Percentiles rank a stretch among this genome's conserved stretches.
phyloP scores from a whole-genome alignment of 1,140 invertebrate species.

The Hycleus cichorii region DNA sequence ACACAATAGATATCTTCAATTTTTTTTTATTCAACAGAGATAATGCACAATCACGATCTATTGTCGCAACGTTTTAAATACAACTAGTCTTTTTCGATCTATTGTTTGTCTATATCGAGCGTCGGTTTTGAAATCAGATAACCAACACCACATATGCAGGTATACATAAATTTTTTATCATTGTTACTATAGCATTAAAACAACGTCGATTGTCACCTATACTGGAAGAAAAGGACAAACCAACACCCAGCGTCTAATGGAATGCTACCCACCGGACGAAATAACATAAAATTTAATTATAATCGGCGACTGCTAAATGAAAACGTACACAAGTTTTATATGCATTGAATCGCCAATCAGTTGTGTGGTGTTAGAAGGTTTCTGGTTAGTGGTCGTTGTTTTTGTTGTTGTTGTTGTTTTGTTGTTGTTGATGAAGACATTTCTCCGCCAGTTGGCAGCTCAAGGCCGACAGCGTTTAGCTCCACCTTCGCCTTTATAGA shows the following conservation, averaged over 20 bases:
- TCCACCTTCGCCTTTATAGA: constrained; percentile 15
- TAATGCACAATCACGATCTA: constrained; percentile 22
- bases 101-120: not conserved
- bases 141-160: not conserved
- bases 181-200: not conserved
- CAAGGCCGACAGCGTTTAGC: constrained; percentile 17
- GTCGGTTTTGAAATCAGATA: not conserved
- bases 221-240: not conserved
- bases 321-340: constrained; percentile 11
- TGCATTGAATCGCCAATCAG: constrained; percentile 3
- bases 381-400: constrained; percentile 1
- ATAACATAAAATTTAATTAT: not conserved
- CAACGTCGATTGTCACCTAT: not conserved
- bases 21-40: constrained; percentile 17
- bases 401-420: not conserved
- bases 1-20: constrained; percentile 24
- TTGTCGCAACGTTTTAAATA: constrained; percentile 20
- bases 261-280: too few species aligned
- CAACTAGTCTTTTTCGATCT: constrained; percentile 10
- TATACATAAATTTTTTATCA: not conserved
- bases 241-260: too few species aligned
- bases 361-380: constrained; percentile 7
- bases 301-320: not conserved
- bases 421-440: constrained; percentile 20
- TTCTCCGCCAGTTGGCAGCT: constrained; percentile 20